These are phyloP conservation scores for Corythornis vintsioides DNA, from an alignment of 2,113 vertebrate species.

Conservation along the genomic window DNA sequence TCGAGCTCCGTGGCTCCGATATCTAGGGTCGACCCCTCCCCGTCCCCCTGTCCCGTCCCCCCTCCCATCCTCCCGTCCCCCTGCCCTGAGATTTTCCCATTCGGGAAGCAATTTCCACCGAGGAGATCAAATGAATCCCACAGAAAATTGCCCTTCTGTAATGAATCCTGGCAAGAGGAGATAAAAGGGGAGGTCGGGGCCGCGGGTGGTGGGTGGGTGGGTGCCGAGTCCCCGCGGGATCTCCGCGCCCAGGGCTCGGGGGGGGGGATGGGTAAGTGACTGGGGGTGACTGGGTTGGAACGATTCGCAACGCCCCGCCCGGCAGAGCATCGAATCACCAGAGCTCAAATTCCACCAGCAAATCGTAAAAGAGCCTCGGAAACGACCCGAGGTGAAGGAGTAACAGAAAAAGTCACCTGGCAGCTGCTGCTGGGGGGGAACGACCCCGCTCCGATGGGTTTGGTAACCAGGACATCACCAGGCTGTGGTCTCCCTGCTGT, in stretches of 20 bases:
- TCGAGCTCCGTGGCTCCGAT: not conserved
- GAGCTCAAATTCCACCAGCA: not conserved
- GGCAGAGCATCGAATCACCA: not conserved
- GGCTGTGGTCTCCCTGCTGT: fast-evolving
- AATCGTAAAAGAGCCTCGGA: not conserved
- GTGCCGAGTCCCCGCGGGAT: too few relatives aligned
- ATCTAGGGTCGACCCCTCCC: fast-evolving
- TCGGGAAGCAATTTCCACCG: not conserved
- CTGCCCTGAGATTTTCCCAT: not conserved
- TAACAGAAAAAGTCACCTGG: not conserved
- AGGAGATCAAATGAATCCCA: slow-evolving; percentile 24
- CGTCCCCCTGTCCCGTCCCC: fast-evolving
- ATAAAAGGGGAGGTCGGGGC: not conserved
- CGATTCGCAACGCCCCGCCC: not conserved
- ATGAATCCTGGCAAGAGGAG: slow-evolving; percentile 37
- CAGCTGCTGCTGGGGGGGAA: not conserved
- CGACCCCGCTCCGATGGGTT: fast-evolving
- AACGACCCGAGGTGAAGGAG: fast-evolving
- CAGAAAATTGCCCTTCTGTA: not conserved
- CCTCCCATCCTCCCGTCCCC: fast-evolving
- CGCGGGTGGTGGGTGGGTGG: not conserved
- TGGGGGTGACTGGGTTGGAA: not conserved
- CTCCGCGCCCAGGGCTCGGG: not conserved
- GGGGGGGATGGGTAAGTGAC: not conserved
- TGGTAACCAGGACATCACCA: not conserved